Evolutionary conservation across 2,113 vertebrate genomes (phyloP).

Genomic region (Pseudois nayaur): DNA sequence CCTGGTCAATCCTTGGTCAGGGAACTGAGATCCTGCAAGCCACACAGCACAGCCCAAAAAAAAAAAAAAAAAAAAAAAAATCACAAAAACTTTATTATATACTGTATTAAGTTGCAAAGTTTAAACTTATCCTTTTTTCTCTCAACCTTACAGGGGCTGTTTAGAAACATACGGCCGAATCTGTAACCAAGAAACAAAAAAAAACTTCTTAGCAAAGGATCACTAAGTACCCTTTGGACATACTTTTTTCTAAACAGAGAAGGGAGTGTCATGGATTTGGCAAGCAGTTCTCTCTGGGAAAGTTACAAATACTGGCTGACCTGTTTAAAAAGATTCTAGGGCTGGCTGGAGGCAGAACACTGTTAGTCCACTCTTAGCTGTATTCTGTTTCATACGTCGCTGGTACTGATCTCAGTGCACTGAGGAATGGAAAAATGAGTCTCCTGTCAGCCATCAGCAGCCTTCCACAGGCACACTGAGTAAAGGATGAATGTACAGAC

Average conservation of each 20-base stretch:
- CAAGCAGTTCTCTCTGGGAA: slow-evolving; percentile 27
- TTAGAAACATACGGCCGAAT: slow-evolving; percentile 81
- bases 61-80: not conserved
- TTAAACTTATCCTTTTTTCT: slow-evolving; percentile 29
- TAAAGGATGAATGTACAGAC: not conserved
- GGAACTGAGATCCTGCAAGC: not conserved
- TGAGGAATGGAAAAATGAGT: not conserved
- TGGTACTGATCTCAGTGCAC: not conserved
- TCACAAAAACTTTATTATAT: not conserved
- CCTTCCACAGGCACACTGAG: slow-evolving; percentile 7
- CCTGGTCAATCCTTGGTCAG: not conserved
- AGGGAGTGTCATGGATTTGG: slow-evolving; percentile 37
- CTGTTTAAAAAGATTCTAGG: slow-evolving; percentile 7
- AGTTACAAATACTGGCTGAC: slow-evolving; percentile 33
- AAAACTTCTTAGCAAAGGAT: slow-evolving; percentile 61
- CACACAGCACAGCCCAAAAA: not conserved
- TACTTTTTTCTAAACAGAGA: not conserved
- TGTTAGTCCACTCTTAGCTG: not conserved
- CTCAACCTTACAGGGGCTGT: slow-evolving; percentile 77
- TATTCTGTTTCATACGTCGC: not conserved
- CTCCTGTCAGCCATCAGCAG: not conserved
- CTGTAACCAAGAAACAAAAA: slow-evolving; percentile 77
- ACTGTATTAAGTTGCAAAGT: not conserved
- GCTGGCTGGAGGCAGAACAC: slow-evolving; percentile 1
- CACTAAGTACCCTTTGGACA: not conserved